phyloP scores from a whole-genome alignment of 1,140 invertebrate species.

The Nephotettix cincticeps region DNA sequence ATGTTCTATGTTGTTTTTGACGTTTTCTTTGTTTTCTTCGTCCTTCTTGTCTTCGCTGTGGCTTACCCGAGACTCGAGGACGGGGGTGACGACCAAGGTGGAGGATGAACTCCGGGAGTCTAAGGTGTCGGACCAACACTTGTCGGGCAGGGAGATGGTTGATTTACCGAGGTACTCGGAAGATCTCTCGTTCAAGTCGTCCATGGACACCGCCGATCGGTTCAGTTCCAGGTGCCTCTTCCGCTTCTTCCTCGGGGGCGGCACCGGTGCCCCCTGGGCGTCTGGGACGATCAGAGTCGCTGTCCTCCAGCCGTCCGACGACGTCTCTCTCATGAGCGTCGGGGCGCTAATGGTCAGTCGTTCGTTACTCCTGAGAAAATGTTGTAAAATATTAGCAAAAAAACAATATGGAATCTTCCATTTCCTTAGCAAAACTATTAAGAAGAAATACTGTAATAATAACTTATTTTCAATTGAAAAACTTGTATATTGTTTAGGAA shows the following conservation, averaged over 20 bases:
- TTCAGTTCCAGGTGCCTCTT: background rate
- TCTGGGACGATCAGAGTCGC: constrained; percentile 10
- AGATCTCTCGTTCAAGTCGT: background rate
- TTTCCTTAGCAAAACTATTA: no score
- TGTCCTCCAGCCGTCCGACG: background rate
- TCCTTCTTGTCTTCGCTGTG: background rate
- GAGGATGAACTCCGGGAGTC: background rate
- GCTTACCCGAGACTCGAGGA: background rate
- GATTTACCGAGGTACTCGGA: background rate
- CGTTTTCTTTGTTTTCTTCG: background rate
- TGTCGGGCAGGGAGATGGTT: background rate
- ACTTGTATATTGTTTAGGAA: no score
- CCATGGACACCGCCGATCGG: constrained; percentile 2
- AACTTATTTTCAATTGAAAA: no score
- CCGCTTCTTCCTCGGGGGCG: constrained; percentile 20
- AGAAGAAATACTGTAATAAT: no score
- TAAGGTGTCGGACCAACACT: background rate
- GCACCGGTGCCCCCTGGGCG: background rate
- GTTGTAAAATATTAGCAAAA: no score
- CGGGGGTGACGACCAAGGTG: constrained; percentile 2
- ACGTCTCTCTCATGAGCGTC: background rate
- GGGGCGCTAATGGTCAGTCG: constrained; percentile 6
- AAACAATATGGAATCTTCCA: no score
- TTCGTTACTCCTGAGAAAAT: background rate
- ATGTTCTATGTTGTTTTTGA: background rate